Conservation (phyloP, 2,113 vertebrate species). For the Clarias batrachus region DNA sequence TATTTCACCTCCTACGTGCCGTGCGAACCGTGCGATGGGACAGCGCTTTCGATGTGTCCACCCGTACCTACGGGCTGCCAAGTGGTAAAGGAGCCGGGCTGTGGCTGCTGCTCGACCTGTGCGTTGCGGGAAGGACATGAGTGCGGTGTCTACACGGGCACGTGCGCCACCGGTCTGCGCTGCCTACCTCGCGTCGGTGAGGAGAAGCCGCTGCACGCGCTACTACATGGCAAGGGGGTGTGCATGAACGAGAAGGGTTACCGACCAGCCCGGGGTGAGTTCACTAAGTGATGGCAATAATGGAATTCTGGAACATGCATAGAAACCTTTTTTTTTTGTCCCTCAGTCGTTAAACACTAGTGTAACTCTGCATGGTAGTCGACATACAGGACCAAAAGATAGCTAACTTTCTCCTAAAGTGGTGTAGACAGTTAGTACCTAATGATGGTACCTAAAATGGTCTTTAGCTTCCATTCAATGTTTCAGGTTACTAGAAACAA, state of each 20-base stretch:
- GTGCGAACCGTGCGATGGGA: constrained; percentile 91
- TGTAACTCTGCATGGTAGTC: neutral
- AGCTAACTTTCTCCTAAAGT: neutral
- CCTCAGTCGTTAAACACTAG: neutral
- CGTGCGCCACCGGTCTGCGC: constrained; percentile 88
- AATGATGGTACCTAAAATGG: neutral
- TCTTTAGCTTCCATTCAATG: neutral
- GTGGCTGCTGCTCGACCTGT: constrained; percentile 96
- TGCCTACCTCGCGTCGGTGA: constrained; percentile 91
- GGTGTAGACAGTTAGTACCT: neutral
- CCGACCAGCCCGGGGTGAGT: constrained; percentile 77
- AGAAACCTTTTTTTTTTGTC: neutral
- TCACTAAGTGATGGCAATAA: neutral
- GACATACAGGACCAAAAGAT: too few species aligned
- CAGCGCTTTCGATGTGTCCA: constrained; percentile 87
- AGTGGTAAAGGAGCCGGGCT: constrained; percentile 94
- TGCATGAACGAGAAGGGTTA: constrained; percentile 90
- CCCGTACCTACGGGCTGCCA: constrained; percentile 84
- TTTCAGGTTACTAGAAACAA: neutral
- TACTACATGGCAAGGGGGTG: constrained; percentile 89
- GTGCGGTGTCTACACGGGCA: constrained; percentile 95
- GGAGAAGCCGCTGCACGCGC: constrained; percentile 94
- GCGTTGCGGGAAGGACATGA: constrained; percentile 87
- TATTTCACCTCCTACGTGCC: constrained; percentile 85
- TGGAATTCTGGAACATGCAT: neutral